Evolutionary conservation across 2,113 vertebrate species (phyloP).

Genomic region (Vulpes ferrilata): DNA sequence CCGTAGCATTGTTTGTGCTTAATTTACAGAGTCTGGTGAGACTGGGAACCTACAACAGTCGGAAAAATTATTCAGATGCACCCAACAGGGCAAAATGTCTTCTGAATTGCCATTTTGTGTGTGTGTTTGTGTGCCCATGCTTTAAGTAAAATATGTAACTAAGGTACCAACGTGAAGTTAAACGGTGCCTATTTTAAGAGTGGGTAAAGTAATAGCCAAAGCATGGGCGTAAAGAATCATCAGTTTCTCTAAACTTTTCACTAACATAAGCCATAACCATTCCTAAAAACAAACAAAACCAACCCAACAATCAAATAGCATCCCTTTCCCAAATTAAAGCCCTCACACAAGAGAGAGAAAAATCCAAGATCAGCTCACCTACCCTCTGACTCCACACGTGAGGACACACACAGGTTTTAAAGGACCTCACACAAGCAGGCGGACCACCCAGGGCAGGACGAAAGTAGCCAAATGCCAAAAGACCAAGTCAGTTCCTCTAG

Average conservation of each 20-base stretch:
- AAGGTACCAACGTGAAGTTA: not conserved
- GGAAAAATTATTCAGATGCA: not conserved
- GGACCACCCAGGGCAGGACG: accelerated
- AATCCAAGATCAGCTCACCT: not conserved
- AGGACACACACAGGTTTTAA: too few relatives aligned
- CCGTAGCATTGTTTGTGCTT: not conserved
- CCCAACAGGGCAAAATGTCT: not conserved
- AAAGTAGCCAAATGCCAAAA: not conserved
- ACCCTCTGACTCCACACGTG: accelerated
- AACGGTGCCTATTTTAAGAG: not conserved
- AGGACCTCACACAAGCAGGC: too few relatives aligned
- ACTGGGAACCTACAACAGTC: accelerated
- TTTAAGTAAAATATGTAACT: not conserved
- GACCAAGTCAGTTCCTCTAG: not conserved
- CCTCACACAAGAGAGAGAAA: accelerated
- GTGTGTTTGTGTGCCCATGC: not conserved
- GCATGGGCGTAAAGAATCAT: not conserved
- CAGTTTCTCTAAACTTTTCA: not conserved
- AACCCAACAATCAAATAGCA: accelerated
- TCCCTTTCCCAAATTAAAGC: not conserved
- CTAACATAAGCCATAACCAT: not conserved
- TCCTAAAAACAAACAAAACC: not conserved
- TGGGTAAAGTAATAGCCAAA: accelerated
- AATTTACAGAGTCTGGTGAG: accelerated
- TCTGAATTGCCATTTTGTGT: accelerated